Evolutionary conservation across 1,140 invertebrate species (phyloP).

Genomic region (Sipha flava): DNA sequence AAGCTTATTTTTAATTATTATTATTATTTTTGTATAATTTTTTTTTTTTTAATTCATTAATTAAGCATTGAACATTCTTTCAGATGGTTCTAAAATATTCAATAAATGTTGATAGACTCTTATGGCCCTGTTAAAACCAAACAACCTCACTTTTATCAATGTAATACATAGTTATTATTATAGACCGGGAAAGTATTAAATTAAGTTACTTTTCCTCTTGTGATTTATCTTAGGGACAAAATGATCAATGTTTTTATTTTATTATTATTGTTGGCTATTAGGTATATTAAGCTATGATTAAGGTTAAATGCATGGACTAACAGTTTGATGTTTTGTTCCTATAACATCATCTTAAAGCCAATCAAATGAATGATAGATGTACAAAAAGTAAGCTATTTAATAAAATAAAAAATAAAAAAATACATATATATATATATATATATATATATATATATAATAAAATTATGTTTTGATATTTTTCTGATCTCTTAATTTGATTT

Average conservation of each 20-base stretch:
- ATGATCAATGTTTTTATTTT: conserved; percentile 28
- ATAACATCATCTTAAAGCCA: neutral
- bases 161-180: neutral
- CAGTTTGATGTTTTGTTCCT: conserved; percentile 1
- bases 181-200: conserved; percentile 26
- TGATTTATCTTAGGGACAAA: conserved; percentile 28
- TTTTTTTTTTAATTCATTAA: neutral
- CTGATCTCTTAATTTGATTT: neutral
- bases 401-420: too few relatives aligned
- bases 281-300: neutral
- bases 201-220: conserved; percentile 14
- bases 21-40: neutral
- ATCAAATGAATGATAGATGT: conserved; percentile 21
- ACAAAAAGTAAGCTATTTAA: conserved; percentile 28
- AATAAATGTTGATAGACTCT: conserved; percentile 12
- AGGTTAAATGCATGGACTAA: conserved; percentile 1
- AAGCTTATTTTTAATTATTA: neutral
- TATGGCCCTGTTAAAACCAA: neutral
- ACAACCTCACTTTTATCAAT: neutral
- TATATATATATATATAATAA: neutral
- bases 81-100: neutral
- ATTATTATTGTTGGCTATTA: conserved; percentile 26
- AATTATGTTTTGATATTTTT: neutral
- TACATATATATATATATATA: too few relatives aligned
- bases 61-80: neutral